A percentile compares a stretch with the other conserved stretches of the same genome.
Evolutionary conservation across 2,113 vertebrate genomes (phyloP).

Genomic region (Smithornis capensis): DNA sequence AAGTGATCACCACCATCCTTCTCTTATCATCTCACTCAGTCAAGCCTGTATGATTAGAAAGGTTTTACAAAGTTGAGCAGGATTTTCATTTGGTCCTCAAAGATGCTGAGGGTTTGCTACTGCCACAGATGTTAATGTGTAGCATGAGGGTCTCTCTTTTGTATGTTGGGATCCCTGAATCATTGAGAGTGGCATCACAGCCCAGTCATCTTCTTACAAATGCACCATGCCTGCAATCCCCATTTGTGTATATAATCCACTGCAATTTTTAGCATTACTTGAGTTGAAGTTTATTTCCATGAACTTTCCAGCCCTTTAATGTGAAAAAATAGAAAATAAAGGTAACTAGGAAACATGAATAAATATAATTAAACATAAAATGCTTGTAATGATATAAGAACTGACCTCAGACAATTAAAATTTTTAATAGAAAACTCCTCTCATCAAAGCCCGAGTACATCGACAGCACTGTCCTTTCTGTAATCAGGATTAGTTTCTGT

Average conservation of each 20-base stretch:
- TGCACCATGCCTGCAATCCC: background rate
- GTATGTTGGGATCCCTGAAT: background rate
- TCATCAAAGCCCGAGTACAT: constrained; percentile 42
- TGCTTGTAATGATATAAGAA: constrained; percentile 52
- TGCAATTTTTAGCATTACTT: constrained; percentile 32
- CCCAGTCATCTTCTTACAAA: background rate
- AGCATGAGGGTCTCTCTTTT: background rate
- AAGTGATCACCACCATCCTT: background rate
- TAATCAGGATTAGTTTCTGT: constrained; percentile 68
- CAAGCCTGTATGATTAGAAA: background rate
- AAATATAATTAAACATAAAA: constrained; percentile 72
- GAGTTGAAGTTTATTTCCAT: constrained; percentile 45
- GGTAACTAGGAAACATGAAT: constrained; percentile 68
- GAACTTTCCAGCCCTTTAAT: background rate
- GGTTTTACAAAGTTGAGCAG: background rate
- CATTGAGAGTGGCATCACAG: background rate
- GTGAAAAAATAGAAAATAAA: constrained; percentile 27
- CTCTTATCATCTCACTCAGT: background rate
- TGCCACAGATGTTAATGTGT: background rate
- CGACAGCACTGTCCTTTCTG: constrained; percentile 54
- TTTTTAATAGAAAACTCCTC: constrained; percentile 72
- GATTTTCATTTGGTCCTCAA: background rate
- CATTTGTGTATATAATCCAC: background rate
- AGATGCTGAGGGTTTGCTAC: background rate
- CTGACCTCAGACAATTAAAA: constrained; percentile 76